Evolutionary conservation across 2,888 invertebrate genomes (phyloP), one percentile per base, ranked within the genome.

Genomic region (Parasteatoda lunata): DNA sequence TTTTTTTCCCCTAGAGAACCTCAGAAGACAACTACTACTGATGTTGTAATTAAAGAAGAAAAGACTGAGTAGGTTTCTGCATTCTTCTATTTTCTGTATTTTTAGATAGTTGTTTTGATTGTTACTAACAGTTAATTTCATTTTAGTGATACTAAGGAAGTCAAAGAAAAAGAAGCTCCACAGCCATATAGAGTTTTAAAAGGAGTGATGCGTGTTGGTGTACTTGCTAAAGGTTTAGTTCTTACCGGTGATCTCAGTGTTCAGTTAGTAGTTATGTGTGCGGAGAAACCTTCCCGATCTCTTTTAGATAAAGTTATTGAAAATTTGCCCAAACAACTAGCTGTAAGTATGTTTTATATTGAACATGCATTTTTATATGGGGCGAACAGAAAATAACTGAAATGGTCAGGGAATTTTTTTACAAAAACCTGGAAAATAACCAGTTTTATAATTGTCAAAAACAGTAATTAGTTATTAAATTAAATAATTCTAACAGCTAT

Each of bases 131-230:
- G 54, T 88, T 84, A 59, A 45, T 77, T 77, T 68, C 47, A 30
- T n/a, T 65, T 47, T 77, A 76, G 54, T 15, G 64, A 70, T 9
- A 83, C 51, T 64, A 85, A 79, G 30, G 87, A 84, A 4, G 15
- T 30, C n/a, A 93, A 94, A 88, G 93, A 95, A 90, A 94, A 94
- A 90, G 94, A 94, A 89, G 93, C 94, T 89, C 93, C 93, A 78
- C 93, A 93, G 90, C 93, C 93, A 68, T 93, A 94, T 90, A 94
- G 98, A 88, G 95, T 96, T 90, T 93, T 99, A 71, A 97, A 98
- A 92, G 98, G 98, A 87, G 98, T 98, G 51, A 98, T 98, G 97
- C 95, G 98, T 89, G 98, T 98, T 71, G 98, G 98, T 79, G 95
- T 96, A 91, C 93, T 97, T 79, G 96, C 97, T 75, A 97, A 97